phyloP scores from a whole-genome alignment of 2,888 invertebrate genomes.

The Abrostola triplasia region DNA sequence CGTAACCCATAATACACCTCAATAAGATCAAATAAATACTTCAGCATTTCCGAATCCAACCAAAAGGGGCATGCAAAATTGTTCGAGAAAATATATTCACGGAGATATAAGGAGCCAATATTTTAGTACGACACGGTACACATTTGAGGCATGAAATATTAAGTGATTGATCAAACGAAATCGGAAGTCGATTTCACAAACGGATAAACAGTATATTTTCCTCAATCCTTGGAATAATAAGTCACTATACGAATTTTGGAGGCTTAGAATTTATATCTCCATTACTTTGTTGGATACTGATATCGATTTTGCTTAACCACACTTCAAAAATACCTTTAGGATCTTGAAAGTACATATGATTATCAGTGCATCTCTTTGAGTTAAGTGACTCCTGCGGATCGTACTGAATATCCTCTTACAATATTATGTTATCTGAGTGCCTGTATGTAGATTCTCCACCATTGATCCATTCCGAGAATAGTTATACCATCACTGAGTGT shows the following conservation, averaged over 20 bases:
- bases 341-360: no score
- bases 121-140: slow-evolving; percentile 33
- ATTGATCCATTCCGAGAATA: no score
- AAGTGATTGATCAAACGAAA: slow-evolving; percentile 58
- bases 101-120: slow-evolving; percentile 44
- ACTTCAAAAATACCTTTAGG: no score
- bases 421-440: no score
- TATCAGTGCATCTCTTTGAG: no score
- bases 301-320: background rate
- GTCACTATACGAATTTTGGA: slow-evolving; percentile 28
- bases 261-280: slow-evolving; percentile 4
- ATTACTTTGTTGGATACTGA: background rate
- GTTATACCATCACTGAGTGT: no score
- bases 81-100: slow-evolving; percentile 27
- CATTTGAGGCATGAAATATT: slow-evolving; percentile 48
- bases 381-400: no score
- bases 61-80: slow-evolving; percentile 2
- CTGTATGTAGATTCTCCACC: no score
- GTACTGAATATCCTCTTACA: no score
- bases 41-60: slow-evolving; percentile 2
- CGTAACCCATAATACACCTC: background rate
- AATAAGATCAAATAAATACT: slow-evolving; percentile 9
- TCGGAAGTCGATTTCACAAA: slow-evolving; percentile 53
- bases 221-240: slow-evolving; percentile 32
- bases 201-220: slow-evolving; percentile 52